Conservation (phyloP, 2,888 invertebrate species). For the Dendrolimus pini region DNA sequence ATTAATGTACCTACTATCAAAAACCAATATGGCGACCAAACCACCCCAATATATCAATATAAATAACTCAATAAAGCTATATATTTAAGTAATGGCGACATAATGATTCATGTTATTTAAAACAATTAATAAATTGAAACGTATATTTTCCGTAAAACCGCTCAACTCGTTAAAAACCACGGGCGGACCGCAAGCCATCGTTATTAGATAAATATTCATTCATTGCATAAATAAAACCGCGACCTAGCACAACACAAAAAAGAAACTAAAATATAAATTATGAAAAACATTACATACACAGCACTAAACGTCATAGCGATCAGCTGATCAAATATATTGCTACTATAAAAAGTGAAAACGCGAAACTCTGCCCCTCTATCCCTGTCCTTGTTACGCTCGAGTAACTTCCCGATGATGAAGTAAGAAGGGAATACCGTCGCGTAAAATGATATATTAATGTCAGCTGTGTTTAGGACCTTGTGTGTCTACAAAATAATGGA, state of each 20-base stretch:
- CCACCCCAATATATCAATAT: not conserved
- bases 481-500: slow-evolving; percentile 76
- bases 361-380: slow-evolving; percentile 51
- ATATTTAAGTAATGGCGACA: slow-evolving; percentile 7
- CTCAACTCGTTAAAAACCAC: not conserved
- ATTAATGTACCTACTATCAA: not conserved
- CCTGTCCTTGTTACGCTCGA: slow-evolving; percentile 38
- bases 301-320: slow-evolving; percentile 73
- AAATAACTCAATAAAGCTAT: not conserved
- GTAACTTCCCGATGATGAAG: slow-evolving; percentile 19
- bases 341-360: slow-evolving; percentile 77
- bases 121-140: not conserved
- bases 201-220: slow-evolving; percentile 55
- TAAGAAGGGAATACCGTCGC: slow-evolving; percentile 48
- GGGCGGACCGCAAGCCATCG: slow-evolving; percentile 18
- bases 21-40: not conserved
- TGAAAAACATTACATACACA: slow-evolving; percentile 65
- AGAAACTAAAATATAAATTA: slow-evolving; percentile 69
- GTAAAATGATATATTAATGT: slow-evolving; percentile 76
- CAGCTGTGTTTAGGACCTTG: slow-evolving; percentile 77
- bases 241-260: slow-evolving; percentile 67
- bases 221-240: slow-evolving; percentile 55
- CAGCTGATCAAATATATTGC: slow-evolving; percentile 77
- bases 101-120: slow-evolving; percentile 2
- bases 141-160: not conserved